Base-by-base conservation (phyloP, 2,888 invertebrate genomes). In the Athalia rosae region DNA sequence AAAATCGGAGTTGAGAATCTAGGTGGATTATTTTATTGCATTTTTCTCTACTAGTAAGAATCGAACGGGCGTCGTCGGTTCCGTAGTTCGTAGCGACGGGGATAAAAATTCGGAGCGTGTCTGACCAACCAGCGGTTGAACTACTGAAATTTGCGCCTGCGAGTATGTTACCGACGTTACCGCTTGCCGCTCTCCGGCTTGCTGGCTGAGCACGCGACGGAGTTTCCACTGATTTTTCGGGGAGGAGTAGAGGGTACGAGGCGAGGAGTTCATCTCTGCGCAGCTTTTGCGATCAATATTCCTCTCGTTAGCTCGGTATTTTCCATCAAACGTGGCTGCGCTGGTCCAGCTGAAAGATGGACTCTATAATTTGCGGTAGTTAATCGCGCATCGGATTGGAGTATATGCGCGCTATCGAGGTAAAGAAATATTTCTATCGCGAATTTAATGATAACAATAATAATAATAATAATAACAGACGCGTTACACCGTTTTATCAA, bases 231-330 rank as follows among this genome's bases (percentile, higher is more conserved):
- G n/a, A 58, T 45, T n/a, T 13, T 28, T 28, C n/a, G 28, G 28
- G 28, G 28, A 28, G 28, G 28, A 28, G 28, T 28, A 1, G n/a
- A n/a, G n/a, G 28, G 28, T 28, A 28, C 28, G 28, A 2, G 28
- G 58, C 71, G 58, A 28, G 58, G 45, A 71, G 71, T 71, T 69
- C 45, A 71, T 43, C 71, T 71, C 71, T 58, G 71, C 71, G 71
- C 71, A 71, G 71, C 71, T 71, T 71, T 13, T 50, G 9, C n/a
- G 71, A 71, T 71, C 71, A 58, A 71, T 71, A 15, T 58, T 45
- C 58, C 8, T 45, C 45, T 58, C 43, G 13, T n/a, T n/a, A 56
- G 15, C 71, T 41, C 71, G 13, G 71, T 56, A 8, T 58, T 69
- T 41, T 5, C 9, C 63, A 45, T 43, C 43, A 71, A 71, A 58